Evolutionary conservation across 2,888 invertebrate species (phyloP).

Genomic region (Tholera decimalis): DNA sequence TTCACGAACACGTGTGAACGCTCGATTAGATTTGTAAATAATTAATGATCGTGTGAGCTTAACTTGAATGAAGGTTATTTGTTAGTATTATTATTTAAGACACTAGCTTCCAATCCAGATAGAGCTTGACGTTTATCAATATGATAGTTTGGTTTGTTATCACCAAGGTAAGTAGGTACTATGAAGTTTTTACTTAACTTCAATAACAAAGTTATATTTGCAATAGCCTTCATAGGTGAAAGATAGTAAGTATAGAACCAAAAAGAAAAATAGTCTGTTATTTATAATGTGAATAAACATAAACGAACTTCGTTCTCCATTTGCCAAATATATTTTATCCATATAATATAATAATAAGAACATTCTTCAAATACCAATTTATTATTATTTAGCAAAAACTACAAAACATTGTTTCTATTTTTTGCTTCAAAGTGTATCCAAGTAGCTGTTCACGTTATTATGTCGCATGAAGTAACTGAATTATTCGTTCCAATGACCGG

Average conservation of each 20-base stretch:
- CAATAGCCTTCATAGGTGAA: too few species aligned
- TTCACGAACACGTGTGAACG: slow-evolving; percentile 59
- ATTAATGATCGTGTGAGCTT: slow-evolving; percentile 51
- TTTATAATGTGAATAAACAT: too few species aligned
- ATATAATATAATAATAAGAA: not conserved
- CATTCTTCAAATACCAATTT: not conserved
- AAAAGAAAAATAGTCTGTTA: too few species aligned
- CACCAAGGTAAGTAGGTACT: too few species aligned
- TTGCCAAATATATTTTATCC: too few species aligned
- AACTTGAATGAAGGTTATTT: slow-evolving; percentile 48
- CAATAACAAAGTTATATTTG: too few species aligned
- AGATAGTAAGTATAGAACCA: too few species aligned
- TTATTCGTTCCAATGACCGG: slow-evolving; percentile 74
- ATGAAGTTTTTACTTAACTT: too few species aligned
- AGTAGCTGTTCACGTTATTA: slow-evolving; percentile 53
- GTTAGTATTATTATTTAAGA: slow-evolving; percentile 13
- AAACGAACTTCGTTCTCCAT: too few species aligned
- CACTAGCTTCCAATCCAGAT: slow-evolving; percentile 5
- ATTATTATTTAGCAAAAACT: not conserved
- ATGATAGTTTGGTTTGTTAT: not conserved
- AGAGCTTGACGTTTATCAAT: not conserved
- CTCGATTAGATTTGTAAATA: slow-evolving; percentile 39
- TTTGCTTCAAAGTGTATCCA: not conserved
- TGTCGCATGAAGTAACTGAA: slow-evolving; percentile 72
- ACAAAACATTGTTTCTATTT: not conserved